Base-by-base conservation (phyloP, 1,140 invertebrate species). In the Atta colombica region DNA sequence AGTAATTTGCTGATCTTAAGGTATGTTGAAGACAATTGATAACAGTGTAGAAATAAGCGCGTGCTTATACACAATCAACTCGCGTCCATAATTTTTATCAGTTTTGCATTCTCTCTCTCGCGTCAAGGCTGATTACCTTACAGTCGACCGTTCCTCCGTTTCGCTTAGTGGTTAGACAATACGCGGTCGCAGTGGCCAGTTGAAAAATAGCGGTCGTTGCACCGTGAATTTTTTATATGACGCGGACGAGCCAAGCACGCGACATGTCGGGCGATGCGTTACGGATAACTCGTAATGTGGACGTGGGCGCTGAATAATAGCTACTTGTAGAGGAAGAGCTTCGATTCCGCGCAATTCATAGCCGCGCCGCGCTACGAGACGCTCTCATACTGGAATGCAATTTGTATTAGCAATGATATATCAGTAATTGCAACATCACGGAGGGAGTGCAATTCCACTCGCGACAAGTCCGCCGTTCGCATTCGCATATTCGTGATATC, bases 191-290 rank as follows among this genome's bases (percentile, higher is more conserved):
- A 49, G 14, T 45, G 80, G 49, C 80, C 55, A 49, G 80, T 39
- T 84, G 80, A 84, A 84, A 84, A 84, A 84, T 74, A 65, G 53
- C 69, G 88, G 80, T 90, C 77, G 77, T 89, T 89, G 49, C 77
- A 72, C 84, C 51, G 53, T 89, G 84, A 88, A 90, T 90, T 81
- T 72, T 90, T 90, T 66, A 90, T 90, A 31, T 53, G 69, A 39
- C 25, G 35, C 68, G 53, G 49, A 55, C 63, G 51, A 49, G 28
- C n/a, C 21, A 18, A 39, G 58, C 69, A 63, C 77, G 81, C 60
- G 28, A 61, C 68, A 63, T 49, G 66, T 61, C 31, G 86, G 12
- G 14, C 45, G 68, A 58, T 77, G 81, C 65, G 39, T 63, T 63
- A 35, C 71, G 58, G 82, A 85, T 85, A 85, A 85, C 74, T n/a